Base-by-base conservation (phyloP, 2,888 invertebrate genomes). In the Caenorhabditis sp. region DNA sequence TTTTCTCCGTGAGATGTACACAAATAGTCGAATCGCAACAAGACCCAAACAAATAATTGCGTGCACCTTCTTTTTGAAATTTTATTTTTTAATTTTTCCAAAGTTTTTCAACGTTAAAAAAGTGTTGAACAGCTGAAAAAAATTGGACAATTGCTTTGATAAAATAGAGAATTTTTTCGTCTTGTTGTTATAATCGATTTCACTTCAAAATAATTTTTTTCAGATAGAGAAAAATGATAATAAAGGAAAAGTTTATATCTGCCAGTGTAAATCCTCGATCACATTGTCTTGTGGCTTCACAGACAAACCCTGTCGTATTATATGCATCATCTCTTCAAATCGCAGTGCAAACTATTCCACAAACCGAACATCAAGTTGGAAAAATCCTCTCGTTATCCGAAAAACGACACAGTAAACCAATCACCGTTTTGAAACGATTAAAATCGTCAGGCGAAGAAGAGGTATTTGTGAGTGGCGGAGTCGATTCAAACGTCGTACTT, bases 231-330 rank as follows among this genome's bases (percentile, higher is more conserved):
- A n/a, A n/a, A n/a, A 75, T 75, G 79, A 62, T 55, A 24, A 27
- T 76, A 24, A 66, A 67, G 21, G 68, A 74, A 49, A 51, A 66
- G 24, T 77, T 74, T 66, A 66, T 66, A 17, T 68, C 77, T 5
- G 75, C 78, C 4, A 75, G 78, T 60, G 76, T 67, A 12, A 77
- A 77, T 51, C 72, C 79, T 1, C 60, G 78, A 21, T 79, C 82
- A 3, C 78, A 82, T 64, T 76, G 76, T 61, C 59, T 82, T 8
- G 63, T 61, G 0, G 62, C 76, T 17, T 81, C 71, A 23, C 58
- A 58, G 17, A 50, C 58, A 8, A 58, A 50, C 6, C 63, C 66
- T 6, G 14, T 75, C 0, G 54, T 79, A 12, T 68, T 77, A 4
- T 80, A 76, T 54, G 80, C 80, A 1, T 78, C 78, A 1, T 66